Conservation (phyloP, 2,888 invertebrate species). For the Smittia sp. region DNA sequence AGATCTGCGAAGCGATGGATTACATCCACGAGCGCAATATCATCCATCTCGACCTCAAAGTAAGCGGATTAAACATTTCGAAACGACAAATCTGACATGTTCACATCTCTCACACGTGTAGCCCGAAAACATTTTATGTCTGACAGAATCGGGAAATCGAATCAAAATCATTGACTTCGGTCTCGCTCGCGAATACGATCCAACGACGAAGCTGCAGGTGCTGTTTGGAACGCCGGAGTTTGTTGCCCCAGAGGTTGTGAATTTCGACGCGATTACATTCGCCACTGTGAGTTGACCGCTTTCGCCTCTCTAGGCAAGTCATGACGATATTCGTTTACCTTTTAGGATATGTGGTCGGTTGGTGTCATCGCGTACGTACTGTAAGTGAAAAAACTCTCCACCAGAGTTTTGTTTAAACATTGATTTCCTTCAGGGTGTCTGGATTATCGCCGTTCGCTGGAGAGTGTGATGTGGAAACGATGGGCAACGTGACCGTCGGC, state of each 20-base stretch:
- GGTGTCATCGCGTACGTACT: slow-evolving; percentile 97
- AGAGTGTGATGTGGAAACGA: slow-evolving; percentile 93
- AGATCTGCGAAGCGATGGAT: slow-evolving; percentile 96
- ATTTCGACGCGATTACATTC: slow-evolving; percentile 94
- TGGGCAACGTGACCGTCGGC: slow-evolving; percentile 97
- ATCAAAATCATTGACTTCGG: slow-evolving; percentile 99
- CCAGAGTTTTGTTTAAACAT: slow-evolving; percentile 24
- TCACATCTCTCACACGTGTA: slow-evolving; percentile 43
- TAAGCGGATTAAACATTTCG: slow-evolving; percentile 51
- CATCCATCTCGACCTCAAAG: slow-evolving; percentile 93
- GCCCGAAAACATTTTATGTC: slow-evolving; percentile 97
- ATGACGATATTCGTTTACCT: too few relatives aligned
- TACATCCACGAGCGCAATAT: slow-evolving; percentile 96
- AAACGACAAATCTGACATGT: slow-evolving; percentile 48
- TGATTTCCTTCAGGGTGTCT: slow-evolving; percentile 64
- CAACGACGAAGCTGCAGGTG: slow-evolving; percentile 87
- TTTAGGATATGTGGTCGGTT: slow-evolving; percentile 94
- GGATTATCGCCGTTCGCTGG: slow-evolving; percentile 99
- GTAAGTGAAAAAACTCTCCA: too few relatives aligned
- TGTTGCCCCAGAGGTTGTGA: slow-evolving; percentile 97
- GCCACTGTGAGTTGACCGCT: slow-evolving; percentile 63
- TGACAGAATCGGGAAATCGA: slow-evolving; percentile 93
- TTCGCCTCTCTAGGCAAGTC: too few relatives aligned
- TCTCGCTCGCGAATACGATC: slow-evolving; percentile 87
- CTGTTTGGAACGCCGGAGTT: slow-evolving; percentile 98